Percentiles rank a stretch among this genome's conserved stretches.
Evolutionary conservation across 2,888 invertebrate genomes (phyloP).

Genomic region (Ypsolopha scabrella): DNA sequence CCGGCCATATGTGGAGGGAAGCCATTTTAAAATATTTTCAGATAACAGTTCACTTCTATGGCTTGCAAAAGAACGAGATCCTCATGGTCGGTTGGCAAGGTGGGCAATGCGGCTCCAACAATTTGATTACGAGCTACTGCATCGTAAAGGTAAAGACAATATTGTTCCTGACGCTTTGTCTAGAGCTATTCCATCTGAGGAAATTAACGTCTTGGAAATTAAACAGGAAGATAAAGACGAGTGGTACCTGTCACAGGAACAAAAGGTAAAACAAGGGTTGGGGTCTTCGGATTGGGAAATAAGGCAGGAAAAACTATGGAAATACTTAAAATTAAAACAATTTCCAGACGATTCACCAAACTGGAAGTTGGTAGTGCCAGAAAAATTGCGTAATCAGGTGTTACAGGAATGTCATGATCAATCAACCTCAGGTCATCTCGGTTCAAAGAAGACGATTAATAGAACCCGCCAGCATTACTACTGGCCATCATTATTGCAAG

Average conservation of each 20-base stretch:
- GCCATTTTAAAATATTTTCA: not conserved
- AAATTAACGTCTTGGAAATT: not conserved
- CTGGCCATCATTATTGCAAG: conserved; percentile 8
- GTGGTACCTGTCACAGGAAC: not conserved
- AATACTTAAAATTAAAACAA: conserved; percentile 6
- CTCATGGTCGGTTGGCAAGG: conserved; percentile 9
- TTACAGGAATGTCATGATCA: conserved; percentile 8
- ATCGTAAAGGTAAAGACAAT: not conserved
- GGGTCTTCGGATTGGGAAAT: not conserved
- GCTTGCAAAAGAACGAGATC: conserved; percentile 6
- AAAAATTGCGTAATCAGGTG: not conserved
- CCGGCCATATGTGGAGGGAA: conserved; percentile 11
- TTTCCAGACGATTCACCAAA: conserved; percentile 8
- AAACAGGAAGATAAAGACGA: not conserved
- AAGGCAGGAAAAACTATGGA: conserved; percentile 5
- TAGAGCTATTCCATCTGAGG: not conserved
- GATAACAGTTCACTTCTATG: conserved; percentile 4
- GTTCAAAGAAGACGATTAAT: conserved; percentile 5
- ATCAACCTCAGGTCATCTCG: conserved; percentile 6
- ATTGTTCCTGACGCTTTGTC: not conserved
- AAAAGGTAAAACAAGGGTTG: not conserved
- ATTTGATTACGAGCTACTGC: not conserved
- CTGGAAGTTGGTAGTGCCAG: conserved; percentile 9
- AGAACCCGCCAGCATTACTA: conserved; percentile 5
- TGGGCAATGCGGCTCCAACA: conserved; percentile 9